These are phyloP conservation scores for Suillia variegata DNA, from an alignment of 2,888 invertebrate genomes.

Conservation along the genomic window DNA sequence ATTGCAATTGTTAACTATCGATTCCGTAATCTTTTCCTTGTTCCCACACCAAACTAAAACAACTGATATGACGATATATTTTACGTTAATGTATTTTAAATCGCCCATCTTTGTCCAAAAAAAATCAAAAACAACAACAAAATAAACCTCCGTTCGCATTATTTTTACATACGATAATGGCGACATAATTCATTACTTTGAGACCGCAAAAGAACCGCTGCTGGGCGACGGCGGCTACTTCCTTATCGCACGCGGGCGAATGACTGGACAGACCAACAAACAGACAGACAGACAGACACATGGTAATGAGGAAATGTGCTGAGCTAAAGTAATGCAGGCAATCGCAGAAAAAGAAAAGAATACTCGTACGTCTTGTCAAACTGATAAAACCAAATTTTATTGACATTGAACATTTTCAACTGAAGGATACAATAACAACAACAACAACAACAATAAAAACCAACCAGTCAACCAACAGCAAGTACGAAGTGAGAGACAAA, in stretches of 20 bases:
- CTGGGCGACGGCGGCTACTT: neutral
- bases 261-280: neutral
- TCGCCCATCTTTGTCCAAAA: too few relatives aligned
- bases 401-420: constrained; percentile 31
- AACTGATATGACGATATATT: too few relatives aligned
- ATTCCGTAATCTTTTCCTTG: too few relatives aligned
- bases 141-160: too few relatives aligned
- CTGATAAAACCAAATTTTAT: constrained; percentile 42
- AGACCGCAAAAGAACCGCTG: neutral
- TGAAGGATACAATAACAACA: constrained; percentile 2
- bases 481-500: neutral
- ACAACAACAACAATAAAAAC: too few relatives aligned
- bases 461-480: neutral
- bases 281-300: too few relatives aligned
- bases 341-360: neutral
- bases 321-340: neutral
- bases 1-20: too few relatives aligned
- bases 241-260: neutral
- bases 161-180: too few relatives aligned
- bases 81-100: too few relatives aligned
- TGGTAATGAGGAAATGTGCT: neutral
- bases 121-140: too few relatives aligned
- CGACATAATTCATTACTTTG: neutral
- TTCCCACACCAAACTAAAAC: too few relatives aligned
- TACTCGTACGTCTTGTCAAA: constrained; percentile 34